Conservation (phyloP, 1,140 invertebrate genomes). For the Pseudachorutes palmiensis region DNA sequence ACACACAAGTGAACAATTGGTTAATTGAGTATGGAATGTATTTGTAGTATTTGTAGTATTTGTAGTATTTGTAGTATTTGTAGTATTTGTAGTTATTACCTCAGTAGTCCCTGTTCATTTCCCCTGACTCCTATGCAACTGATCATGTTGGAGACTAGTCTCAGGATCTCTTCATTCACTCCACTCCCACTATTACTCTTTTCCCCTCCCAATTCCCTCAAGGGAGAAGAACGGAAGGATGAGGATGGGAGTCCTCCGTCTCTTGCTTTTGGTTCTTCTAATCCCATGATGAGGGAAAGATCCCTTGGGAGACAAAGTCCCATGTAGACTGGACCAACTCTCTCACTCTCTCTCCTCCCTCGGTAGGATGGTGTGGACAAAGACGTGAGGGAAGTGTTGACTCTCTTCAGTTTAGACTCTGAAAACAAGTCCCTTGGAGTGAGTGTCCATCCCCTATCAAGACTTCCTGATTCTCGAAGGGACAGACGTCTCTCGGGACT, state of each 20-base stretch:
- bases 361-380: slow-evolving; percentile 33
- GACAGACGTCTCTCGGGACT: not conserved
- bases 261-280: not conserved
- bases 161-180: slow-evolving; percentile 48
- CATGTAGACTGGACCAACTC: slow-evolving; percentile 51
- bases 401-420: slow-evolving; percentile 33
- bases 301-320: slow-evolving; percentile 68
- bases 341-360: slow-evolving; percentile 24
- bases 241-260: not conserved
- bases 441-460: slow-evolving; percentile 29
- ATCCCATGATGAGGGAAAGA: slow-evolving; percentile 40
- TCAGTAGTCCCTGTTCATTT: slow-evolving; percentile 50
- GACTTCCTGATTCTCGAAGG: slow-evolving; percentile 22
- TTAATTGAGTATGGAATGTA: slow-evolving; percentile 16
- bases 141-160: slow-evolving; percentile 47
- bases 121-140: slow-evolving; percentile 48
- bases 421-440: slow-evolving; percentile 32
- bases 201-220: slow-evolving; percentile 36
- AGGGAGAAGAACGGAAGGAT: slow-evolving; percentile 14
- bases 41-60: slow-evolving; percentile 12
- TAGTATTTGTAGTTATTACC: slow-evolving; percentile 41
- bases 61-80: slow-evolving; percentile 5
- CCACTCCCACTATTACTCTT: no score
- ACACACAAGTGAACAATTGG: slow-evolving; percentile 8
- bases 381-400: slow-evolving; percentile 35